phyloP scores from a whole-genome alignment of 2,113 vertebrate species.

The Lepisosteus oculatus region DNA sequence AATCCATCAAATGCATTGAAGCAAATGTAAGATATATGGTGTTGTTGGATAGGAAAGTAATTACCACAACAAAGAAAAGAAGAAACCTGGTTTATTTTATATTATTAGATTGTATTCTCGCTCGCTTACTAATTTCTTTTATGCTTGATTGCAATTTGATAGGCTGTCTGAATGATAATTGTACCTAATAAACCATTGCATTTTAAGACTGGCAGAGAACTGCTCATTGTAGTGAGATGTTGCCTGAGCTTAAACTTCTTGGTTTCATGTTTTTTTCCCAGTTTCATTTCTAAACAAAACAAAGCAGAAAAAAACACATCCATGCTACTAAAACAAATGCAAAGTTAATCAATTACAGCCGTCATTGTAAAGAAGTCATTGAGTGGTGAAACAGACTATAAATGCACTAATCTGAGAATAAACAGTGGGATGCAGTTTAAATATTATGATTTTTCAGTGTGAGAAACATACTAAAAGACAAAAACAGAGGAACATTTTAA shows the following conservation, averaged over 20 bases:
- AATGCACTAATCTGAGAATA: too few species aligned
- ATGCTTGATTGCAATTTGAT: slow-evolving; percentile 46
- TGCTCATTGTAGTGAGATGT: too few species aligned
- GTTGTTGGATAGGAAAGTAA: slow-evolving; percentile 36
- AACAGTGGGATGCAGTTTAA: too few species aligned
- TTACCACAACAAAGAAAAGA: slow-evolving; percentile 39
- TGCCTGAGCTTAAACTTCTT: slow-evolving; percentile 19
- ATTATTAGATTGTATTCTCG: slow-evolving; percentile 40
- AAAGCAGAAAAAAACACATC: background rate
- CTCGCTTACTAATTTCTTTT: slow-evolving; percentile 41
- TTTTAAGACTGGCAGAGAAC: slow-evolving; percentile 25
- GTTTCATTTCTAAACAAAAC: slow-evolving; percentile 2
- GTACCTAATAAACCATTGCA: slow-evolving; percentile 39
- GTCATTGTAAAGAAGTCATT: too few species aligned
- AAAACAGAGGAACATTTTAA: too few species aligned
- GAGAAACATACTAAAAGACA: too few species aligned
- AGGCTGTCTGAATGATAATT: slow-evolving; percentile 40
- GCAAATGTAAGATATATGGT: slow-evolving; percentile 28
- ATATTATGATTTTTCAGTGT: too few species aligned
- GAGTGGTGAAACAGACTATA: too few species aligned
- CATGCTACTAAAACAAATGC: too few species aligned
- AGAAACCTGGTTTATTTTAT: slow-evolving; percentile 35
- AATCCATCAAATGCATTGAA: slow-evolving; percentile 25
- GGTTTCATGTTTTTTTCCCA: slow-evolving; percentile 21
- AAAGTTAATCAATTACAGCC: too few species aligned